phyloP scores from a whole-genome alignment of 2,797 vertebrate species.

The Scomberomorus guttatus region DNA sequence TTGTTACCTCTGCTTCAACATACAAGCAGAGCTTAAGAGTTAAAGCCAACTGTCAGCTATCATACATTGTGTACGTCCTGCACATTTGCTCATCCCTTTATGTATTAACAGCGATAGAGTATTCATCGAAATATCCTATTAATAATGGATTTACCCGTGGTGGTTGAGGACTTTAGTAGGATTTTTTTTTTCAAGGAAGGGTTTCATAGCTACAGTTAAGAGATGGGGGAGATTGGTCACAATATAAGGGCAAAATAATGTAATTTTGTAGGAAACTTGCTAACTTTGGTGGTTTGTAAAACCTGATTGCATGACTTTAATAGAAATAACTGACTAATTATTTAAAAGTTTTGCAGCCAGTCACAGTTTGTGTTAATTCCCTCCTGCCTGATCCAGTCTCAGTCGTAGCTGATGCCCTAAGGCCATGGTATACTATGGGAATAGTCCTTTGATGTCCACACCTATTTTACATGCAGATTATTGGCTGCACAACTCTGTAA shows the following conservation, averaged over 20 bases:
- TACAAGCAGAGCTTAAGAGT: neutral
- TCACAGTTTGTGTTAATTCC: neutral
- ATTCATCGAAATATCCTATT: neutral
- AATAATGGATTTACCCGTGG: neutral
- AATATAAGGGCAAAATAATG: neutral
- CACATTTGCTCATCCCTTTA: neutral
- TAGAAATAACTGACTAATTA: neutral
- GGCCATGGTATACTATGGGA: slow-evolving; percentile 61
- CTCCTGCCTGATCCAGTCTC: neutral
- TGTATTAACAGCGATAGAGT: neutral
- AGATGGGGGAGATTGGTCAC: neutral
- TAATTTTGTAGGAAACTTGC: neutral
- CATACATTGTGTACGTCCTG: neutral
- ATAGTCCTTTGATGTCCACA: slow-evolving; percentile 81
- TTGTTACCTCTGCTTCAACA: neutral
- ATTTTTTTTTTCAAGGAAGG: neutral
- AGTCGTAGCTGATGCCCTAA: neutral
- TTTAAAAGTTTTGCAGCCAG: neutral
- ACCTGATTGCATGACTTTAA: neutral
- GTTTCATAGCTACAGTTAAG: neutral
- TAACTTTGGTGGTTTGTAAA: neutral
- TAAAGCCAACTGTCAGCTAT: neutral
- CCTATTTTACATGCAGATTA: slow-evolving; percentile 33
- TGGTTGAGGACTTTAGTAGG: neutral
- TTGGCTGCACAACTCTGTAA: slow-evolving; percentile 37